Evolutionary conservation across 1,140 invertebrate genomes (phyloP).

Genomic region (Hyles euphorbiae): DNA sequence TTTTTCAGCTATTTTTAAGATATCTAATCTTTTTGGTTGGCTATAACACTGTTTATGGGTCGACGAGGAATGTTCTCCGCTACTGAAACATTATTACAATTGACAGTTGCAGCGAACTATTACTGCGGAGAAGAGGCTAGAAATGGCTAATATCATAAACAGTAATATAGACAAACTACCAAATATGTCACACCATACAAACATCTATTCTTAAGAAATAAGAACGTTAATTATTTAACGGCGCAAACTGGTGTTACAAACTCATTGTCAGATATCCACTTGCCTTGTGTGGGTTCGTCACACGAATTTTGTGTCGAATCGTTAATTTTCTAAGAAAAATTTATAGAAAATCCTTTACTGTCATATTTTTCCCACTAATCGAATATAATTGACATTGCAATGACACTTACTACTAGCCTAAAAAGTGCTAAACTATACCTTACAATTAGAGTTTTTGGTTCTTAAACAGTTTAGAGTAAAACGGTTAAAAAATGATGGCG

Average conservation of each 20-base stretch:
- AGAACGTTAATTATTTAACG: slow-evolving; percentile 13
- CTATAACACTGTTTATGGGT: slow-evolving; percentile 50
- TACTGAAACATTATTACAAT: too few relatives aligned
- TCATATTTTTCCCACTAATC: slow-evolving; percentile 60
- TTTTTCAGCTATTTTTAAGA: slow-evolving; percentile 52
- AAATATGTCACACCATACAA: slow-evolving; percentile 50
- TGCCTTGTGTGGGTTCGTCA: neutral
- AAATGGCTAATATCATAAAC: slow-evolving; percentile 36
- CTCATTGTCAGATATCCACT: neutral
- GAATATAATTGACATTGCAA: slow-evolving; percentile 74
- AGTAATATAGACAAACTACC: slow-evolving; percentile 49
- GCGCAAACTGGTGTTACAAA: slow-evolving; percentile 27
- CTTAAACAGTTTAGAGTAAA: slow-evolving; percentile 15
- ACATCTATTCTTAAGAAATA: slow-evolving; percentile 34
- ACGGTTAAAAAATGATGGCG: neutral
- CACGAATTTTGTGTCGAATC: neutral
- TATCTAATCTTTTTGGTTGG: slow-evolving; percentile 34
- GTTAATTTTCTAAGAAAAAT: slow-evolving; percentile 52
- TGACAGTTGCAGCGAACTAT: slow-evolving; percentile 6
- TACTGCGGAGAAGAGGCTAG: neutral
- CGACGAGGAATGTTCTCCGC: too few relatives aligned
- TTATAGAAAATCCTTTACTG: slow-evolving; percentile 64
- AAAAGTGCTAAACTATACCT: slow-evolving; percentile 64
- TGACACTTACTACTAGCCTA: slow-evolving; percentile 72
- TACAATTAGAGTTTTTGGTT: slow-evolving; percentile 62